Evolutionary conservation across 2,113 vertebrate genomes (phyloP), one percentile per base, ranked within the genome.

Genomic region (Scomber colias): DNA sequence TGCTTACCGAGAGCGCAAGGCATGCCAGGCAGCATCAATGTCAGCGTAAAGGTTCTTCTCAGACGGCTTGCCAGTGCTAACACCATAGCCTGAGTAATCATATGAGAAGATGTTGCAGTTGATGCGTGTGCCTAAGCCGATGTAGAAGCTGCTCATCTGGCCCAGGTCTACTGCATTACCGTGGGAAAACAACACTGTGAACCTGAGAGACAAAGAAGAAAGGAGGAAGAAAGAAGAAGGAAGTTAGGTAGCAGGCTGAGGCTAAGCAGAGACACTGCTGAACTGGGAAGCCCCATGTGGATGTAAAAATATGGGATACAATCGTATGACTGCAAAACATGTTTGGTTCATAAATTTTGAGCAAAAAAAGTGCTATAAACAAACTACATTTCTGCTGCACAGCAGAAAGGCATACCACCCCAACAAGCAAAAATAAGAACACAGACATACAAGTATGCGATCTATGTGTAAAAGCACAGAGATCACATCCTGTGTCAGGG

Each of bases 61-160:
- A 0, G 97, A 98, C 54, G 98, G 97, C 71, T 94, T 96, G 75
- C 98, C 98, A 0, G 97, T 97, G 93, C 98, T 99, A 35, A 94
- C 96, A 0, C 98, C 98, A 0, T 99, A 99, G 89, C 98, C 98
- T 0, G 98, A 99, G 91, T 99, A 99, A 91, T 99, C 98, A 0
- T 99, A 99, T 76, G 98, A 99, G 94, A 99, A 99, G 92, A 99
- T 96, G 94, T 99, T 99, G 94, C 98, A 99, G 93, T 96, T 97
- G 94, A 99, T 97, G 75, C 98, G 97, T 0, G 98, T 96, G 65
- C 98, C 98, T 90, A 99, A 93, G 75, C 97, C 97, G 0, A 99
- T 95, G 90, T 99, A 99, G 93, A 99, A 99, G 91, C 98, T 99
- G 95, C 98, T 97, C 98, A 99, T 99, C 95, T 99, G 98, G 24